Conservation (phyloP, 1,140 invertebrate species). For the Apis laboriosa region DNA sequence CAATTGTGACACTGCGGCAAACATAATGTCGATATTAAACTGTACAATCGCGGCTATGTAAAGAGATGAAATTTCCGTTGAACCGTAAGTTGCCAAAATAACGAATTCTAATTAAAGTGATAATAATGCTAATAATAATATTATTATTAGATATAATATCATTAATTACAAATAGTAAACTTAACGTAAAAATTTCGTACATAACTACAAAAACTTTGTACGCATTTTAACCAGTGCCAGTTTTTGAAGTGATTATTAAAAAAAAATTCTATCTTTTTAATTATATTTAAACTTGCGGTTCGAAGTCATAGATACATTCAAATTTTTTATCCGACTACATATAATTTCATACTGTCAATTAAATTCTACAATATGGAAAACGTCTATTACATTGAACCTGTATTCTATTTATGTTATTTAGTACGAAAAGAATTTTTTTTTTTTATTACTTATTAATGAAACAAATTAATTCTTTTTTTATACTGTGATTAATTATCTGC, state of each 20-base stretch:
- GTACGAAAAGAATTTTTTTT: neutral
- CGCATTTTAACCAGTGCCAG: constrained; percentile 54
- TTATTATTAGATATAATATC: constrained; percentile 60
- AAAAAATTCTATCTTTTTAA: constrained; percentile 40
- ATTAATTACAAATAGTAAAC: constrained; percentile 66
- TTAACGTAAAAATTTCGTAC: constrained; percentile 65
- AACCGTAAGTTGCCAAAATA: constrained; percentile 79
- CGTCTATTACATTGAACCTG: constrained; percentile 51
- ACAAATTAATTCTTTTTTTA: constrained; percentile 16
- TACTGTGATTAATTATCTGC: constrained; percentile 45
- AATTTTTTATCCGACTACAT: constrained; percentile 72
- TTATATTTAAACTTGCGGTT: constrained; percentile 71
- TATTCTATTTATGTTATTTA: constrained; percentile 20
- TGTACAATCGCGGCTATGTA: constrained; percentile 47
- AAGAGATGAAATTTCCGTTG: constrained; percentile 72
- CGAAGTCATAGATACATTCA: constrained; percentile 65
- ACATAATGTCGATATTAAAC: constrained; percentile 50
- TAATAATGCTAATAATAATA: constrained; percentile 64
- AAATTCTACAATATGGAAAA: constrained; percentile 72
- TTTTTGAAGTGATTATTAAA: constrained; percentile 43
- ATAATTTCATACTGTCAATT: constrained; percentile 77
- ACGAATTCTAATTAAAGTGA: constrained; percentile 75
- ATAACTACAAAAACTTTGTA: constrained; percentile 62
- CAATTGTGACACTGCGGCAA: constrained; percentile 56
- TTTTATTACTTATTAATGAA: neutral